Percentiles rank a stretch among this genome's conserved stretches.
Conservation (phyloP, 2,888 invertebrate genomes). For the Chloroclystis v-ata region DNA sequence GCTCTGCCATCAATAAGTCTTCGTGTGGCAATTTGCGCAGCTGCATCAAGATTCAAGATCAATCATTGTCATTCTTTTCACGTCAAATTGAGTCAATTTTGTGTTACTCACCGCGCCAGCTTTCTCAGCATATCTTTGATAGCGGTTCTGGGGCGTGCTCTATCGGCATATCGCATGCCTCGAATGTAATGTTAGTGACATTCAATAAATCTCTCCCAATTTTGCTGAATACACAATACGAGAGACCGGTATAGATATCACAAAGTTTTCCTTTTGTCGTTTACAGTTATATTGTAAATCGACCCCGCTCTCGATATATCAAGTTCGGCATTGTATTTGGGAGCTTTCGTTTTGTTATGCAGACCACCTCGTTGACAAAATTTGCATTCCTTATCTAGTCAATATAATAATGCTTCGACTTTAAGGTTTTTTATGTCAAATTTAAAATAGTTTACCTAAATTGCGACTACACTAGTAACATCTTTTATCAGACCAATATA, state of each 20-base stretch:
- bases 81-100: conserved; percentile 36
- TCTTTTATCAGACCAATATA: background rate
- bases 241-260: conserved; percentile 36
- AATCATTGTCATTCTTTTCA: conserved; percentile 48
- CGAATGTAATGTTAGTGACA: conserved; percentile 43
- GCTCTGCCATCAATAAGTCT: conserved; percentile 36
- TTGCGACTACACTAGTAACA: too few species aligned
- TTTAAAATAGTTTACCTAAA: too few species aligned
- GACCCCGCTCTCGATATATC: conserved; percentile 39
- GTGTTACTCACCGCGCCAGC: conserved; percentile 36
- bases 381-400: background rate
- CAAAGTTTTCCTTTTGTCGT: conserved; percentile 34
- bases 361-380: conserved; percentile 7
- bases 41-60: conserved; percentile 38
- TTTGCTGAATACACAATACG: conserved; percentile 41
- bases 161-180: conserved; percentile 42
- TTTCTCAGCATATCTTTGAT: conserved; percentile 57
- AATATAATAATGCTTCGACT: background rate
- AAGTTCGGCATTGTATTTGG: conserved; percentile 32
- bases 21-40: conserved; percentile 27
- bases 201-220: conserved; percentile 57
- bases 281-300: conserved; percentile 41
- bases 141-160: conserved; percentile 32
- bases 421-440: too few species aligned
- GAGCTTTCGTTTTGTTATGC: conserved; percentile 16